Conservation (phyloP, 2,797 vertebrate species). For the Bufotes viridis region DNA sequence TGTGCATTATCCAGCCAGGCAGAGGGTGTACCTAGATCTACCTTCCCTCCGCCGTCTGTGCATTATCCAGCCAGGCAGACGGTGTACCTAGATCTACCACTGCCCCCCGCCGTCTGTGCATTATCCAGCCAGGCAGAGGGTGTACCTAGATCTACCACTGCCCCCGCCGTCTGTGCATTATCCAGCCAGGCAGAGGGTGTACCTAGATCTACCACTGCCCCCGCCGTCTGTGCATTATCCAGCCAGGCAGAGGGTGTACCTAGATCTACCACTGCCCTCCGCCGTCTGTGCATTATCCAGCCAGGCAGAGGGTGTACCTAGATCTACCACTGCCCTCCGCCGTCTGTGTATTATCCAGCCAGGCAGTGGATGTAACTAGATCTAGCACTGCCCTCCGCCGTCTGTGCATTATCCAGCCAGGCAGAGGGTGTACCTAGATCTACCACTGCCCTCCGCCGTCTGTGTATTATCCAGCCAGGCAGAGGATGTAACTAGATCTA, state of each 20-base stretch:
- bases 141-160: not conserved
- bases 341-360: constrained; percentile 3
- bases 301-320: not conserved
- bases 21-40: not conserved
- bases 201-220: not conserved
- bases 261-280: not conserved
- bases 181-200: constrained; percentile 11
- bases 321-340: not conserved
- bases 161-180: not conserved
- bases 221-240: not conserved
- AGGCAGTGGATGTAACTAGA: not conserved
- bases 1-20: constrained; percentile 12
- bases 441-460: not conserved
- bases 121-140: constrained; percentile 10
- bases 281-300: constrained; percentile 11
- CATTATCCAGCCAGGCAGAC: constrained; percentile 10
- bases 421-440: not conserved
- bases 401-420: constrained; percentile 6
- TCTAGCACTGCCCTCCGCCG: not conserved
- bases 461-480: constrained; percentile 10
- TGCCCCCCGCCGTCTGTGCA: not conserved
- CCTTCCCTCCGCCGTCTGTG: not conserved
- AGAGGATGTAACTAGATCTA: not conserved
- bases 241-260: constrained; percentile 5
- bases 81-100: not conserved